Percentiles rank a stretch among this genome's conserved stretches.
Evolutionary conservation across 2,888 invertebrate species (phyloP).

Genomic region (Cosmopolites sordidus): DNA sequence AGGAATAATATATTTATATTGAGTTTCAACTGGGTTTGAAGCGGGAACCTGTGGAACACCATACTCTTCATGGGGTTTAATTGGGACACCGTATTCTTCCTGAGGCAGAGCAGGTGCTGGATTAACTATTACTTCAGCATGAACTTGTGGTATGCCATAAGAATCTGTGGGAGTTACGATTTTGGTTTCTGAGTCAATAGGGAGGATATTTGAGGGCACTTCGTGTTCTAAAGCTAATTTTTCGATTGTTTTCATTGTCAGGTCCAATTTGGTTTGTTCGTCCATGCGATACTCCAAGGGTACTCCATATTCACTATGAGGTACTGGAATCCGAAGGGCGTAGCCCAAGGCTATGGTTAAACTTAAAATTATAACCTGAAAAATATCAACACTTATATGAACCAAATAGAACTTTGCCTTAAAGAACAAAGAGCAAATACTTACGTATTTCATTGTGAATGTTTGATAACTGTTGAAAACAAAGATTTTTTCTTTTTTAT

Average conservation of each 20-base stretch:
- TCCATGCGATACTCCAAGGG: conserved; percentile 5
- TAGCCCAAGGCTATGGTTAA: not conserved
- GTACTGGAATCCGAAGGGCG: conserved; percentile 2
- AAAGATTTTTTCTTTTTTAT: not conserved
- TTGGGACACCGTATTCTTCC: not conserved
- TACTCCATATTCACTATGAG: conserved; percentile 14
- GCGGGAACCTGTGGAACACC: not conserved
- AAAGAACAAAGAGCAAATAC: not conserved
- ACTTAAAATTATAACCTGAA: conserved; percentile 6
- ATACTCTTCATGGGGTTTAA: not conserved
- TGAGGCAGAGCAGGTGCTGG: not conserved
- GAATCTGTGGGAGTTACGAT: not conserved
- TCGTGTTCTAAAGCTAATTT: not conserved
- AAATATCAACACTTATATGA: not conserved
- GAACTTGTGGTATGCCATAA: not conserved
- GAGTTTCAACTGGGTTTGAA: not conserved
- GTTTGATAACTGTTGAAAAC: not conserved
- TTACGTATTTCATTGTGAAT: conserved; percentile 5
- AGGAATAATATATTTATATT: not conserved
- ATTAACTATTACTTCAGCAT: not conserved
- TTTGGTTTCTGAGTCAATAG: not conserved
- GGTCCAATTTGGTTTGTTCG: too few species aligned
- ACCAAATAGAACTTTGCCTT: not conserved
- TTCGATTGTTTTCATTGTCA: too few species aligned
- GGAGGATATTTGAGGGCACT: not conserved